Conservation (phyloP, 2,888 invertebrate genomes). For the Dicycla oo region DNA sequence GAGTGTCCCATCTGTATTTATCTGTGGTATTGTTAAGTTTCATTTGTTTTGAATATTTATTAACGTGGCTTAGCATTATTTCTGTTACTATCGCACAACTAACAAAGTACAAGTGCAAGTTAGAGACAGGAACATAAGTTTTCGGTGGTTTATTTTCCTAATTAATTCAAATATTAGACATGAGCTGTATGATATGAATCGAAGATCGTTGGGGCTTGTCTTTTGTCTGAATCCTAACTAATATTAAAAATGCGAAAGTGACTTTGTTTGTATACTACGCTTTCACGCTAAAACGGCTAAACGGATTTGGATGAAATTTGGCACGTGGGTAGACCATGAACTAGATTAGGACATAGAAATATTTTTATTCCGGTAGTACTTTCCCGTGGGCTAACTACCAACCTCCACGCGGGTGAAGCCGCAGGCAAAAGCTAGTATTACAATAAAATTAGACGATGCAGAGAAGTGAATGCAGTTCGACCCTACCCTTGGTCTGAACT, state of each 20-base stretch:
- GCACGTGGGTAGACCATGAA: too few relatives aligned
- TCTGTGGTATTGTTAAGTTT: background rate
- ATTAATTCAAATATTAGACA: background rate
- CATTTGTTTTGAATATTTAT: background rate
- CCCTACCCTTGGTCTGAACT: background rate
- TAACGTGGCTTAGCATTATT: background rate
- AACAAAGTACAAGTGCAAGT: background rate
- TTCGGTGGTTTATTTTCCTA: background rate
- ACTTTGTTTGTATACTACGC: too few relatives aligned
- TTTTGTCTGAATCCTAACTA: background rate
- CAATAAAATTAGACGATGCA: background rate
- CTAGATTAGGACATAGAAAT: too few relatives aligned
- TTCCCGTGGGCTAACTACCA: too few relatives aligned
- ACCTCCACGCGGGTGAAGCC: too few relatives aligned
- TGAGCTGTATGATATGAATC: background rate
- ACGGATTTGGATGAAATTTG: too few relatives aligned
- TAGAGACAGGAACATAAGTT: background rate
- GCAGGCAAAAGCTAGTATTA: too few relatives aligned
- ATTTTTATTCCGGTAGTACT: too few relatives aligned
- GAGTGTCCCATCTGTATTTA: too few relatives aligned
- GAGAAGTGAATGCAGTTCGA: background rate
- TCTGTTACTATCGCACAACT: background rate
- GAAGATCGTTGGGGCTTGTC: background rate
- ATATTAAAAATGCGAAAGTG: too few relatives aligned
- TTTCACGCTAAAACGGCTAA: too few relatives aligned